These are phyloP conservation scores for Myiopsitta monachus DNA, from an alignment of 2,113 vertebrate species.

Conservation along the genomic window DNA sequence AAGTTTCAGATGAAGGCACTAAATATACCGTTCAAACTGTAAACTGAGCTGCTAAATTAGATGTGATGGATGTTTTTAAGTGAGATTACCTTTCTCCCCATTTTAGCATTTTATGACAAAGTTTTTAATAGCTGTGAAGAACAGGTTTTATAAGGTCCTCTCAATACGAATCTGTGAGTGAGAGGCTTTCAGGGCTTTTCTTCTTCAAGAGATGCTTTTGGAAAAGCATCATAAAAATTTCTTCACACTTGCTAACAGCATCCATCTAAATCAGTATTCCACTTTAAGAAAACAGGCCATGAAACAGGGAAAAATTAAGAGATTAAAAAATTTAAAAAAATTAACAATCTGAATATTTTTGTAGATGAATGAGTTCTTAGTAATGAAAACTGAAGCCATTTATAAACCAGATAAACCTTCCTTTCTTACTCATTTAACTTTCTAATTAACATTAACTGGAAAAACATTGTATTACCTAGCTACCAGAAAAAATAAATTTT, in stretches of 20 bases:
- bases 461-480: not conserved
- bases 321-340: not conserved
- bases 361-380: not conserved
- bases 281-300: not conserved
- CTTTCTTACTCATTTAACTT: not conserved
- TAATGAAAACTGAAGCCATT: not conserved
- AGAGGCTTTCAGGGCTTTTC: not conserved
- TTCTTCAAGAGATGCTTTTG: not conserved
- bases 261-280: not conserved
- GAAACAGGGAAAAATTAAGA: not conserved
- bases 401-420: not conserved
- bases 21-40: not conserved
- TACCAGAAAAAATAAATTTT: not conserved
- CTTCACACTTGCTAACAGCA: not conserved
- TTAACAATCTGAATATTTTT: not conserved
- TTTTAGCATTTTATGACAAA: not conserved
- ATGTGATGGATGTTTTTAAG: not conserved
- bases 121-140: not conserved
- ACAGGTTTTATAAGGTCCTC: not conserved
- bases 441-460: not conserved
- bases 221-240: constrained; percentile 26
- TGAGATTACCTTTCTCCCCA: not conserved
- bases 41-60: not conserved
- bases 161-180: not conserved
- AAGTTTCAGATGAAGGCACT: not conserved